Evolutionary conservation across 2,797 vertebrate genomes (phyloP).

Genomic region (Amblyraja radiata): DNA sequence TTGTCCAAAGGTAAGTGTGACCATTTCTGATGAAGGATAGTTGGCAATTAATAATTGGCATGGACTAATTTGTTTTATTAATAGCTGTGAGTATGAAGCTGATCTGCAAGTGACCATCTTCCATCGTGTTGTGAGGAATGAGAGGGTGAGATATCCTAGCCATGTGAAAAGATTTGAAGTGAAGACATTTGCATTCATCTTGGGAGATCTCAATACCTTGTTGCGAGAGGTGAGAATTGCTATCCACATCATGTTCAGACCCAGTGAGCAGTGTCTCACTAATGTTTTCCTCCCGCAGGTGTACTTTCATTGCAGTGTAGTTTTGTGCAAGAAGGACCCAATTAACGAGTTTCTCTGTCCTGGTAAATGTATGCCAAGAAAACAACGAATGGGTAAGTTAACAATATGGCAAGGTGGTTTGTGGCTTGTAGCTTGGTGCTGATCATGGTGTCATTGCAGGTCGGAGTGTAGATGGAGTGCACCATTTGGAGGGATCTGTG

Average conservation of each 20-base stretch:
- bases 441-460: constrained; percentile 47
- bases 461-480: constrained; percentile 41
- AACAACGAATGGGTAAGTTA: constrained; percentile 47
- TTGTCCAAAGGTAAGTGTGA: constrained; percentile 47
- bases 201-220: constrained; percentile 43
- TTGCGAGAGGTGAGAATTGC: constrained; percentile 52
- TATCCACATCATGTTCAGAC: background rate
- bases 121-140: constrained; percentile 41
- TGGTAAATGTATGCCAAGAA: constrained; percentile 49
- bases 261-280: background rate
- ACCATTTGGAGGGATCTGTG: constrained; percentile 28
- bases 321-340: constrained; percentile 58
- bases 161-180: constrained; percentile 72
- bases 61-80: background rate
- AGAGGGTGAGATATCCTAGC: constrained; percentile 56
- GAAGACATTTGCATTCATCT: constrained; percentile 63
- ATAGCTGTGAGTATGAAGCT: constrained; percentile 47
- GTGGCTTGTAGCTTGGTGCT: background rate
- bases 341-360: constrained; percentile 49
- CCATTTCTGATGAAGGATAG: background rate
- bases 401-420: background rate
- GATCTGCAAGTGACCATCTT: constrained; percentile 48
- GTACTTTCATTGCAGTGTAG: constrained; percentile 65
- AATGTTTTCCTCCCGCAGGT: constrained; percentile 50
- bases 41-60: too few species aligned